Conservation (phyloP, 1,140 invertebrate species). For the Drosophila funebris region DNA sequence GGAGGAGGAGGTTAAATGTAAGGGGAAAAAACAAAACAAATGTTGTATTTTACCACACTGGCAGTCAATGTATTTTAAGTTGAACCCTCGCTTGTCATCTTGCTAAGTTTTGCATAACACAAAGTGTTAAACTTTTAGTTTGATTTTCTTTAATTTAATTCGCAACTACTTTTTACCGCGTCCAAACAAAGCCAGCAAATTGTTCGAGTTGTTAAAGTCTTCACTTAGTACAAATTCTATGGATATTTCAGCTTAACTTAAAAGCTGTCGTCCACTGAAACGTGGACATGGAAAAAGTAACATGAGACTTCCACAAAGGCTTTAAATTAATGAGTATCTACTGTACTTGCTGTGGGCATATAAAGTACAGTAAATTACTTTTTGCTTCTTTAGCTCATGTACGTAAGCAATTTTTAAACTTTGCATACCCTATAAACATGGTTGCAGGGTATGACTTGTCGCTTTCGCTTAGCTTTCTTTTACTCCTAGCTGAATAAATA, state of each 20-base stretch:
- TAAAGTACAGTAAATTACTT: neutral
- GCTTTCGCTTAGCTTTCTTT: too few species aligned
- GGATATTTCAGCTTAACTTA: neutral
- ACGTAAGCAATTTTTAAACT: neutral
- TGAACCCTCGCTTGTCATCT: conserved; percentile 28
- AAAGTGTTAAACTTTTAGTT: conserved; percentile 27
- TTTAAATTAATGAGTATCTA: conserved; percentile 2
- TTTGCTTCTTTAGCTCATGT: neutral
- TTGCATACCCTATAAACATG: neutral
- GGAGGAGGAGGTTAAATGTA: neutral
- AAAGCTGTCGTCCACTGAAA: neutral
- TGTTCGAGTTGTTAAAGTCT: conserved; percentile 1
- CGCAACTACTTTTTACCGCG: conserved; percentile 23
- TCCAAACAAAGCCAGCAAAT: conserved; percentile 14
- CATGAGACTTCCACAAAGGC: neutral
- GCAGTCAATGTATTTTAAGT: conserved; percentile 26
- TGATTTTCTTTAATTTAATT: conserved; percentile 36
- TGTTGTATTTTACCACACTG: conserved; percentile 16
- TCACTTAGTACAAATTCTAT: neutral
- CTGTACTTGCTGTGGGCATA: neutral
- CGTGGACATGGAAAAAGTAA: neutral
- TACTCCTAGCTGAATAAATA: too few species aligned
- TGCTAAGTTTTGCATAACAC: conserved; percentile 22
- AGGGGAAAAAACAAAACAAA: too few species aligned
- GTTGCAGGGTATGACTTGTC: too few species aligned